Evolutionary conservation across 30 jellyfish, hydroid and myxozoan genomes (phyloP).

Genomic region (Hydractinia echinata): DNA sequence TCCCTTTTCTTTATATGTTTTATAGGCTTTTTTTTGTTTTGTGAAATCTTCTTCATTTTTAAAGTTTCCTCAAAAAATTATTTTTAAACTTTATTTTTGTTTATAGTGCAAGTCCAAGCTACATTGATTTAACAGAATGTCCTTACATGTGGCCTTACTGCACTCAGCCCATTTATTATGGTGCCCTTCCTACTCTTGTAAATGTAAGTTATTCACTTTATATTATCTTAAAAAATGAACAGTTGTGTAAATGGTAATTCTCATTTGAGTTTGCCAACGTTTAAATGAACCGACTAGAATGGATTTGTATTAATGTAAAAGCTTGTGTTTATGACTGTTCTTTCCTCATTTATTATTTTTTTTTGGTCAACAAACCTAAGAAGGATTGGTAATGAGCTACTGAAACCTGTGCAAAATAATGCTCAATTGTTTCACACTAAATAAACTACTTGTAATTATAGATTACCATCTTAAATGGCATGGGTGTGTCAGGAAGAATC

Average conservation of each 20-base stretch:
- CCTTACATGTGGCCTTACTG: slow-evolving; percentile 99
- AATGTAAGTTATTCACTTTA: slow-evolving; percentile 42
- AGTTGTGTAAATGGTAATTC: background rate
- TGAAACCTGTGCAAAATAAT: too few relatives aligned
- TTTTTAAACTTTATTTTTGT: background rate
- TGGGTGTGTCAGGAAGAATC: slow-evolving; percentile 92
- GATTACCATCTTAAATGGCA: slow-evolving; percentile 86
- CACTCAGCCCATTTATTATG: slow-evolving; percentile 84
- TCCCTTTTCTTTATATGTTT: background rate
- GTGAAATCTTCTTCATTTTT: background rate
- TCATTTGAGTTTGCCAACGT: background rate
- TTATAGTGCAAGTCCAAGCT: slow-evolving; percentile 75
- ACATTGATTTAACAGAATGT: slow-evolving; percentile 85
- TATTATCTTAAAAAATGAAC: background rate
- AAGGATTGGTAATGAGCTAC: too few relatives aligned
- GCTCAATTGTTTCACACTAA: too few relatives aligned
- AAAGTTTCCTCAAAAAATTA: slow-evolving; percentile 9
- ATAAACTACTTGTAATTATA: background rate
- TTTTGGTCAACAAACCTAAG: too few relatives aligned
- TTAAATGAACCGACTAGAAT: too few relatives aligned
- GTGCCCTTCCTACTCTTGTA: slow-evolving; percentile 83
- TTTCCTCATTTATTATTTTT: too few relatives aligned
- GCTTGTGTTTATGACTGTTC: too few relatives aligned
- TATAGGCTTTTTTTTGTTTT: background rate
- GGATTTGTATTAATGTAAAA: too few relatives aligned